Conservation (phyloP, 2,888 invertebrate species). For the Epicampocera succincta region DNA sequence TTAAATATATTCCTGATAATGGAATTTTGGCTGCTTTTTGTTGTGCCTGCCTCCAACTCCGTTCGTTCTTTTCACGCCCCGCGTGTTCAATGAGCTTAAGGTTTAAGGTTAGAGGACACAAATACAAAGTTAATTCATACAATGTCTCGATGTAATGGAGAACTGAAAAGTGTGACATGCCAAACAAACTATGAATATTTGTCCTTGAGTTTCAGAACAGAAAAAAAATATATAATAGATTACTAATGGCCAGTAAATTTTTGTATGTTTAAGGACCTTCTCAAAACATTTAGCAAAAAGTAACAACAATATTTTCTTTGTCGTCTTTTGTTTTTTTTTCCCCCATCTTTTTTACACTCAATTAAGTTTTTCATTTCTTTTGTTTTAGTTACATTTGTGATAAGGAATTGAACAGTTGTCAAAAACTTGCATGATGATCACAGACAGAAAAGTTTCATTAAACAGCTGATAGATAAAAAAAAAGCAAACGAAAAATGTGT, state of each 20-base stretch:
- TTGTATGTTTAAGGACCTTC: background rate
- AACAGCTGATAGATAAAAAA: slow-evolving; percentile 56
- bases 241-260: background rate
- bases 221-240: background rate
- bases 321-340: background rate
- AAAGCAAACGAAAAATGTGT: too few relatives aligned
- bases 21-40: slow-evolving; percentile 1
- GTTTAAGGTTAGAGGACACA: background rate
- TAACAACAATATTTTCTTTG: slow-evolving; percentile 9
- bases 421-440: slow-evolving; percentile 3
- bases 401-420: slow-evolving; percentile 26
- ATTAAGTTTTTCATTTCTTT: slow-evolving; percentile 31
- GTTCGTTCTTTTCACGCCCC: background rate
- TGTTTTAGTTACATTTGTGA: background rate
- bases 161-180: background rate
- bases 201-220: background rate
- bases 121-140: background rate
- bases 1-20: slow-evolving; percentile 5
- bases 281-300: background rate
- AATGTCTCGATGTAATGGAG: background rate
- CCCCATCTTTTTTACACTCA: background rate
- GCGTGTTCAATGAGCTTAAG: background rate
- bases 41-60: background rate
- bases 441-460: slow-evolving; percentile 41
- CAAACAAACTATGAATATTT: background rate